These are phyloP conservation scores for Cephus pygmeus DNA, from an alignment of 2,888 invertebrate species.

Conservation along the genomic window DNA sequence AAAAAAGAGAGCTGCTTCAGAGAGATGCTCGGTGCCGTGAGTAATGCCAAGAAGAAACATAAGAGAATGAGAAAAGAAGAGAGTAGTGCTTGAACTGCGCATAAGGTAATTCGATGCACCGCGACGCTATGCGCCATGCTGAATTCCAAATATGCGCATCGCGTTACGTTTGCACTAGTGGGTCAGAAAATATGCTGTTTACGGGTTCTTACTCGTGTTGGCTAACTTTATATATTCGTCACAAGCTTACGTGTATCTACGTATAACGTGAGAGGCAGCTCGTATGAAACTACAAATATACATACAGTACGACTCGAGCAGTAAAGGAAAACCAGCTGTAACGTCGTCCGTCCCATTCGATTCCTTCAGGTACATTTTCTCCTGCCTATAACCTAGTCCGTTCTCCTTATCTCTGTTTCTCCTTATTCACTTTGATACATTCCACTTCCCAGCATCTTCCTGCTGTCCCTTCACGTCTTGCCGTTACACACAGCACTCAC, in stretches of 20 bases:
- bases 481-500: not conserved
- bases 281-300: not conserved
- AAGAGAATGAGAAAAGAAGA: not conserved
- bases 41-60: not conserved
- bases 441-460: not conserved
- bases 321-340: not conserved
- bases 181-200: conserved; percentile 57
- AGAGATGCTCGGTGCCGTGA: not conserved
- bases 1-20: not conserved
- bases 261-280: not conserved
- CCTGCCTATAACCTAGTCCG: not conserved
- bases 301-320: not conserved
- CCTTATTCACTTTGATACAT: not conserved
- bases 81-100: conserved; percentile 17
- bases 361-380: not conserved
- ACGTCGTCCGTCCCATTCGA: not conserved
- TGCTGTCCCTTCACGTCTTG: not conserved
- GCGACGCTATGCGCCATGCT: conserved; percentile 34
- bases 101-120: conserved; percentile 34
- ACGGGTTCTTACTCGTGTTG: conserved; percentile 25
- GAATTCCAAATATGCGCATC: conserved; percentile 50
- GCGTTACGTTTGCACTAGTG: conserved; percentile 50
- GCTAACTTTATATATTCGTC: not conserved
- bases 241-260: not conserved
- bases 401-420: not conserved